Evolutionary conservation across 2,797 vertebrate genomes (phyloP), one percentile per base, ranked within the genome.

Genomic region (Sebastes aleutianus): DNA sequence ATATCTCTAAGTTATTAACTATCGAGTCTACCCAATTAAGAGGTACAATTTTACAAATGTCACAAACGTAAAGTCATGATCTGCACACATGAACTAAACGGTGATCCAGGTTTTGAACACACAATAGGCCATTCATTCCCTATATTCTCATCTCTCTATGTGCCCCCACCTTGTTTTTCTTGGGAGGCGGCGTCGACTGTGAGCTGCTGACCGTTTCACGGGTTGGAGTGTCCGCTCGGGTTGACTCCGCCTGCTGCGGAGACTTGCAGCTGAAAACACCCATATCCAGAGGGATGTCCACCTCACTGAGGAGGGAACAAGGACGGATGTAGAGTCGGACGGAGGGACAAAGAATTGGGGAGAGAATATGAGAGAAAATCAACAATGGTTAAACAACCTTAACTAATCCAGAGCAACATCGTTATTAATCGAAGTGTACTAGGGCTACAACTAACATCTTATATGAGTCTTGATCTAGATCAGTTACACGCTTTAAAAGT

Each of bases 191-290:
- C 1, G 95, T 96, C 29, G 59, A 84, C 80, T 95, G 94, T 0
- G 95, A 96, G 87, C 96, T 96, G 94, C 92, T 96, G 89, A 96
- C 96, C 78, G 94, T 78, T 29, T 92, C 91, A 62, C 91, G 92
- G 20, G 79, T 89, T 0, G 96, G 96, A 4, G 95, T 95, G 68
- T 96, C 92, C 0, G 91, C 91, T 12, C 90, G 84, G 0, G 92
- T 91, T 7, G 92, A 95, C 75, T 95, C 93, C 0, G 89, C 92
- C 18, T 68, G 83, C 8, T 74, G 80, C 0, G 93, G 92, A 56
- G 94, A 89, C 18, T 26, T 88, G 76, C 83, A 86, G 89, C 27
- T 80, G 2, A 78, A 70, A 32, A 94, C 93, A 0, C 83, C 92
- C 91, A 93, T 93, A 31, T 95, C 95, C 91, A 94, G 90, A 47